Evolutionary conservation across 2,113 vertebrate genomes (phyloP).

Genomic region (Actinemys pallida): DNA sequence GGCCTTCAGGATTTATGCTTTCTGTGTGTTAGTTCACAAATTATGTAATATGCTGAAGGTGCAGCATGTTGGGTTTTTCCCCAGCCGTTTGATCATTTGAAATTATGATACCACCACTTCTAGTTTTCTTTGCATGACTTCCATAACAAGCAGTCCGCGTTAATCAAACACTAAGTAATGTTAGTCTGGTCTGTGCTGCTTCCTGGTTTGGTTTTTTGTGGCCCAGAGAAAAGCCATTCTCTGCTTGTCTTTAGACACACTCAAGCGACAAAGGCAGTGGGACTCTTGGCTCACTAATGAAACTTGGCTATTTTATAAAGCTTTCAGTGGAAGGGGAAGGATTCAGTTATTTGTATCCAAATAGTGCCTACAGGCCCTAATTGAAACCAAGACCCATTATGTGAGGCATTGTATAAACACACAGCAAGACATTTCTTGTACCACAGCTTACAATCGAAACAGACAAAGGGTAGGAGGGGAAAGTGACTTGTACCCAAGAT

Average conservation of each 20-base stretch:
- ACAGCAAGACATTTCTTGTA: background rate
- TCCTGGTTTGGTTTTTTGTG: background rate
- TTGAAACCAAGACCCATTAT: background rate
- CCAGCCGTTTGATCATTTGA: background rate
- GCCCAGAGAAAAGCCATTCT: background rate
- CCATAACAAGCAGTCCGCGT: rapidly evolving
- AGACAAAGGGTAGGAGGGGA: background rate
- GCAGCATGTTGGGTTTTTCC: rapidly evolving
- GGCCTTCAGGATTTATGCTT: background rate
- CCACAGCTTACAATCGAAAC: background rate
- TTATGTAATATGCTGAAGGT: rapidly evolving
- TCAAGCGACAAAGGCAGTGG: background rate
- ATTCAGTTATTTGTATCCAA: background rate
- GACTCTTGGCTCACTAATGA: background rate
- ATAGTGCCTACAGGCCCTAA: background rate
- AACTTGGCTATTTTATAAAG: background rate
- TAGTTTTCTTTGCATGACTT: rapidly evolving
- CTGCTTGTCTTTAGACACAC: background rate
- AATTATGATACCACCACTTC: background rate
- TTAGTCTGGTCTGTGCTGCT: rapidly evolving
- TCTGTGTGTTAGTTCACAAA: rapidly evolving
- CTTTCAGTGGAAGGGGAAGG: background rate
- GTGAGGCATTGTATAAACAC: background rate
- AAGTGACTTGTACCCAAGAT: background rate
- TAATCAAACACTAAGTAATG: background rate